Evolutionary conservation across 2,888 invertebrate species (phyloP).

Genomic region (Agonopterix subpropinquella): DNA sequence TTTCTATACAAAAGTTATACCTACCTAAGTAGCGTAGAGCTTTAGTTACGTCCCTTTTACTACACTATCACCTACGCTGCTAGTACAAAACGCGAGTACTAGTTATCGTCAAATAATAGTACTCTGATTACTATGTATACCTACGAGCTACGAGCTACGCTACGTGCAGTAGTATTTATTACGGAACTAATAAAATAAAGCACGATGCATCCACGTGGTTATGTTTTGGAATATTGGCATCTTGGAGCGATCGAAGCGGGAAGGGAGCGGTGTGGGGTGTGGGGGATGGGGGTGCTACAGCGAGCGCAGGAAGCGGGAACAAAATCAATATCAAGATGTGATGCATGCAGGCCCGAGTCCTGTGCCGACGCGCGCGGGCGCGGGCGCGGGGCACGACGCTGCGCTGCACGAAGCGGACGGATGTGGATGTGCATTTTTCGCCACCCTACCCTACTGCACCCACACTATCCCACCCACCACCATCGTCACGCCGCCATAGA

Average conservation of each 20-base stretch:
- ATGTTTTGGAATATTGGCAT: slow-evolving; percentile 28
- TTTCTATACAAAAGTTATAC: too few relatives aligned
- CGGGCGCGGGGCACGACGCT: not conserved
- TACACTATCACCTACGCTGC: too few relatives aligned
- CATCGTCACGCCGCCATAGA: not conserved
- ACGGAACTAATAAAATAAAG: not conserved
- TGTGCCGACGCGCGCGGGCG: slow-evolving; percentile 1
- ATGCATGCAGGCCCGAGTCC: slow-evolving; percentile 10
- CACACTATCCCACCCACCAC: not conserved
- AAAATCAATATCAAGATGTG: slow-evolving; percentile 47
- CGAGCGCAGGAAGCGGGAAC: slow-evolving; percentile 35
- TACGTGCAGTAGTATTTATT: not conserved
- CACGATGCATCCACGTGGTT: slow-evolving; percentile 32
- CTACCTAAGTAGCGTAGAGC: too few relatives aligned
- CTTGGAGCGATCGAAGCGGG: slow-evolving; percentile 18
- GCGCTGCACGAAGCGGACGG: slow-evolving; percentile 4
- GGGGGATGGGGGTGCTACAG: slow-evolving; percentile 15
- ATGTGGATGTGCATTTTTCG: slow-evolving; percentile 5
- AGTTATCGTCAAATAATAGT: too few relatives aligned
- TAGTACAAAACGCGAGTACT: too few relatives aligned
- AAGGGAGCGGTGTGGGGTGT: slow-evolving; percentile 17
- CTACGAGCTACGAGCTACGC: too few relatives aligned
- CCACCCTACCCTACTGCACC: not conserved
- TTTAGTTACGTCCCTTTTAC: too few relatives aligned
- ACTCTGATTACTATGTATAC: not conserved